phyloP scores from a whole-genome alignment of 2,888 invertebrate genomes.

The Orgyia antiqua region DNA sequence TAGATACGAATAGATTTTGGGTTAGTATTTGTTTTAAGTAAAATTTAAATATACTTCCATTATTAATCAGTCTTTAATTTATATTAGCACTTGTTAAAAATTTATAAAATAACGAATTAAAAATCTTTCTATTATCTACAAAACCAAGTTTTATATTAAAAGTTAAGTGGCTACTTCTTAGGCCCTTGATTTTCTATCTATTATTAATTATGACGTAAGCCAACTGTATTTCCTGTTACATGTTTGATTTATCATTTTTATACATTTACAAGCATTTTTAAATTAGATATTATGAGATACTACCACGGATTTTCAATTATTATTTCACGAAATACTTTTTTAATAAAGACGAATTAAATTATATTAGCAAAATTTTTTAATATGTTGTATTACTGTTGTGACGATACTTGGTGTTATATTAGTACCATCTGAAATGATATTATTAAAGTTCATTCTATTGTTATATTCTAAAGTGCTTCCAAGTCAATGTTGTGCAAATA shows the following conservation, averaged over 20 bases:
- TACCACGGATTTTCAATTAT: constrained; percentile 21
- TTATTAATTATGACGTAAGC: too few relatives aligned
- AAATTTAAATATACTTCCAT: too few relatives aligned
- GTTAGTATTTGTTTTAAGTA: too few relatives aligned
- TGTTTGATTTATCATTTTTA: constrained; percentile 22
- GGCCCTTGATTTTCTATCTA: too few relatives aligned
- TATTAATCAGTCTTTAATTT: too few relatives aligned
- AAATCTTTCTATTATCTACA: too few relatives aligned
- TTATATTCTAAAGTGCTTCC: constrained; percentile 26
- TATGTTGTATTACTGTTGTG: constrained; percentile 17
- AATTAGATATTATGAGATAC: constrained; percentile 19
- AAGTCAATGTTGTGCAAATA: constrained; percentile 13
- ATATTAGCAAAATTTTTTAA: constrained; percentile 14
- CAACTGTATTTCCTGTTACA: too few relatives aligned
- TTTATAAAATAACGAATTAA: too few relatives aligned
- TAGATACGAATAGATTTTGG: too few relatives aligned
- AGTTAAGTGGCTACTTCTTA: too few relatives aligned
- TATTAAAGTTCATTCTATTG: constrained; percentile 2
- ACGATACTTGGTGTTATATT: constrained; percentile 52
- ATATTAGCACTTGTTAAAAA: too few relatives aligned
- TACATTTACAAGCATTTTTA: constrained; percentile 8
- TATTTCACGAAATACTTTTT: constrained; percentile 7
- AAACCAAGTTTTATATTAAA: too few relatives aligned
- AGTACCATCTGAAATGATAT: constrained; percentile 21
- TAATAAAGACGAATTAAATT: constrained; percentile 4